Conservation (phyloP, 2,797 vertebrate genomes). For the Crocidura indochinensis region DNA sequence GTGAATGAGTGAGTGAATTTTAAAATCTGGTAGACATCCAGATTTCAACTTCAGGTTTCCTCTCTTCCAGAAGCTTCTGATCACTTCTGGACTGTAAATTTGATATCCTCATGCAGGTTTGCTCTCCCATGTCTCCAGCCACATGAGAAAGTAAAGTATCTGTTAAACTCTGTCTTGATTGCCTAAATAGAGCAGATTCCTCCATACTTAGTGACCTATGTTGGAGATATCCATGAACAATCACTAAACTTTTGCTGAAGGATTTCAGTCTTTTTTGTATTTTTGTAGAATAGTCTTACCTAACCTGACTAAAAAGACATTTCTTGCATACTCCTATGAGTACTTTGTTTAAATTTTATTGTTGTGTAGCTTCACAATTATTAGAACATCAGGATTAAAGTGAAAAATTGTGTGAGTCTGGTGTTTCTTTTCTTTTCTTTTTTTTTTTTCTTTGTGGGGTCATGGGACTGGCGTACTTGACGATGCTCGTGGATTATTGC, state of each 20-base stretch:
- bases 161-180: not conserved
- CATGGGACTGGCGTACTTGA: no score
- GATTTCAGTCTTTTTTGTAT: not conserved
- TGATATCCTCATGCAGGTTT: not conserved
- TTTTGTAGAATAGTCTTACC: not conserved
- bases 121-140: not conserved
- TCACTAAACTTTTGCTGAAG: not conserved
- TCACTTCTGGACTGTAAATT: not conserved
- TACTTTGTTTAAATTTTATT: not conserved
- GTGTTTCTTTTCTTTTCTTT: no score
- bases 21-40: not conserved
- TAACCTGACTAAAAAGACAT: constrained; percentile 32
- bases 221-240: not conserved
- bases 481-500: no score
- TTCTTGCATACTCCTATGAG: no score
- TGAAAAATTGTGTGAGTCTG: not conserved
- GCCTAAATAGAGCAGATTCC: not conserved
- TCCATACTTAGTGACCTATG: not conserved
- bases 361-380: not conserved
- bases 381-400: not conserved
- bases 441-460: no score
- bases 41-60: not conserved
- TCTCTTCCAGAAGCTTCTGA: not conserved
- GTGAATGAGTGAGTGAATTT: not conserved
- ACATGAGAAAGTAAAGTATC: not conserved